Evolutionary conservation across 2,797 vertebrate species (phyloP), one percentile per base, ranked within the genome.

Genomic region (Micrastur ruficollis): DNA sequence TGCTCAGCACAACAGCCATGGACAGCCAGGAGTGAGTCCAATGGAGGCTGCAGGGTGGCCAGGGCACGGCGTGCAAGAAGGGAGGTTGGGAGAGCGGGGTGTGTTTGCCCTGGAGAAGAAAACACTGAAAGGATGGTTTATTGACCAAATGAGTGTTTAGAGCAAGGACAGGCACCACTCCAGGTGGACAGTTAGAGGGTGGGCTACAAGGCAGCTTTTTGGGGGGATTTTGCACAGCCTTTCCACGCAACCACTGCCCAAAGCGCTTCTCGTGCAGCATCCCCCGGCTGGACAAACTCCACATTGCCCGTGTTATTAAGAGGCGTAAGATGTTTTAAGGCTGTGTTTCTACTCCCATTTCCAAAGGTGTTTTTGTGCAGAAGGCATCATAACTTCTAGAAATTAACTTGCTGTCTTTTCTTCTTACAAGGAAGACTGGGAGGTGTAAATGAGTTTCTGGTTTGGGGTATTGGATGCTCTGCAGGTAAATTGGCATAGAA

Each of bases 1-100:
- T 6, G 25, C 34, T 82, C 72, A 59, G 44, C 10, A 19, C 55
- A 36, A 62, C 5, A 78, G 56, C 34, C 14, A 4, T 6, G 36
- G 32, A 7, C 14, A 52, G 20, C 9, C 25, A 67, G 55, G 42
- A 65, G 12, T 0, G 2, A 72, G 36, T 7, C 6, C 0, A 2
- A 8, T 6, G 32, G 58, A 75, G 20, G 44, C 19, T 65, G 31
- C 19, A 15, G 42, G 9, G 21, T 49, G 47, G 25, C 21, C 12
- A 14, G 29, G 9, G 25, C 16, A 27, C 32, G 15, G 22, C 40
- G 11, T 22, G 44, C n/a, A 36, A 67, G n/a, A 47, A 44, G 29
- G 52, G n/a, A 55, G 47, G 21, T 9, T 50, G 42, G 36, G 14
- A 42, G 31, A 49, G 56, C 49, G 42, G n/a, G 36, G 14, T 21